Conservation (phyloP, 1,140 invertebrate genomes). For the Drosophila rufa region DNA sequence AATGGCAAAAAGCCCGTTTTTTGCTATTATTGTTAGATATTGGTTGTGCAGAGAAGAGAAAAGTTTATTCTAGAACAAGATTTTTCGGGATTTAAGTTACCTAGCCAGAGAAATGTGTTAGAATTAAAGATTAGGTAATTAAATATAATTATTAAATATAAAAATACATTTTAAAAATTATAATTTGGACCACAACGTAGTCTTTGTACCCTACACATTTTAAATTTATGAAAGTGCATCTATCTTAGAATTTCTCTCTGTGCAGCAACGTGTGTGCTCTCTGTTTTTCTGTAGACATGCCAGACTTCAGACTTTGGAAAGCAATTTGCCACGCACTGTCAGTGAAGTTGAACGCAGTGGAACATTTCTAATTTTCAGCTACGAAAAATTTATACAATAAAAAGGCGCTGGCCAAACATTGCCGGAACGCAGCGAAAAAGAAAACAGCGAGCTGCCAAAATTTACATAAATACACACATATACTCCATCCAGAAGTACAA, state of each 20-base stretch:
- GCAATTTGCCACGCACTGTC: constrained; percentile 83
- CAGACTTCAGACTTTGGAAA: constrained; percentile 78
- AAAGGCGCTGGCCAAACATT: constrained; percentile 57
- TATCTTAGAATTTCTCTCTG: constrained; percentile 5
- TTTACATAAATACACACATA: constrained; percentile 46
- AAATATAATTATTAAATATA: no score
- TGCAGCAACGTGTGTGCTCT: constrained; percentile 29
- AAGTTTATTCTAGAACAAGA: neutral
- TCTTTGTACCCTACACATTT: no score
- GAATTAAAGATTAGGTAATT: neutral
- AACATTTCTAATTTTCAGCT: constrained; percentile 84
- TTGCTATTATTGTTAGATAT: constrained; percentile 77
- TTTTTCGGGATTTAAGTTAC: neutral
- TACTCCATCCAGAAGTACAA: neutral
- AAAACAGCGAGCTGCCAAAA: constrained; percentile 27
- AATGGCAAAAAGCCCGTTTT: constrained; percentile 59
- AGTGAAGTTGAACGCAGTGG: constrained; percentile 81
- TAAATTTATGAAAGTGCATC: no score
- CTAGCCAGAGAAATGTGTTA: neutral
- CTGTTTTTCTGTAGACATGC: constrained; percentile 19
- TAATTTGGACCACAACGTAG: no score
- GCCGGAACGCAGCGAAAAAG: constrained; percentile 25
- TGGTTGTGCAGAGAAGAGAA: constrained; percentile 30
- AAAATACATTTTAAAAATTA: no score
- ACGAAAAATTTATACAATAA: constrained; percentile 80